Base-by-base conservation (phyloP, 2,113 vertebrate genomes). In the Sturnira hondurensis region DNA sequence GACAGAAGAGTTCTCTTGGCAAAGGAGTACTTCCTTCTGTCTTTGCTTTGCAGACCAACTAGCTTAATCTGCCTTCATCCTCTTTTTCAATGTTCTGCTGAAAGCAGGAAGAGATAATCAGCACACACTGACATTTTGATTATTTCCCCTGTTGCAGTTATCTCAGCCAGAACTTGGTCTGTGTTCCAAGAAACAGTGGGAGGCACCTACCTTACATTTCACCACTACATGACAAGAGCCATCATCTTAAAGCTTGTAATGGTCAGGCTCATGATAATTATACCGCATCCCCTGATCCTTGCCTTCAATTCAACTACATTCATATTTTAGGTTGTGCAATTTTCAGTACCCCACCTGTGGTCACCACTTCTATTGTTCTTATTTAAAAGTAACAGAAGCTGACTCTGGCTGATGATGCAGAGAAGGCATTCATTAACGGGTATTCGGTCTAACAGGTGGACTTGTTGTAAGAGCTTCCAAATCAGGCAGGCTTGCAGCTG, bases 1-100 rank as follows among this genome's bases (percentile, higher is more conserved):
- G 56, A 33, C 3, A 58, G 71, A 65, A 91, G 52, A 47, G 11
- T 63, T 43, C 22, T 14, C 80, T 70, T 36, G 70, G 67, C 58
- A 92, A 92, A 80, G 43, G 3, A 61, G 38, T 26, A 74, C 33
- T 56, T 90, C 61, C 52, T 45, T 73, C 54, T 17, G 14, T 47
- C 56, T 91, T 41, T 93, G 70, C 45, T 68, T 85, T 61, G 58
- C 11, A 61, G 24, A 54, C 13, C 15, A 24, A 83, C 41, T 45
- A 38, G 47, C 33, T 61, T n/a, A 68, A 47, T 28, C 56, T 85
- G 47, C 41, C 61, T 65, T 45, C 63, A 33, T 56, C 31, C 3
- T 87, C 61, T 78, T 92, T 74, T 67, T 90, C 63, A 61, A 54
- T 43, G 77, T 63, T 68, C 71, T 73, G 52, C 71, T 65, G 45